Conservation (phyloP, 2,113 vertebrate species). For the Heterocephalus glaber region DNA sequence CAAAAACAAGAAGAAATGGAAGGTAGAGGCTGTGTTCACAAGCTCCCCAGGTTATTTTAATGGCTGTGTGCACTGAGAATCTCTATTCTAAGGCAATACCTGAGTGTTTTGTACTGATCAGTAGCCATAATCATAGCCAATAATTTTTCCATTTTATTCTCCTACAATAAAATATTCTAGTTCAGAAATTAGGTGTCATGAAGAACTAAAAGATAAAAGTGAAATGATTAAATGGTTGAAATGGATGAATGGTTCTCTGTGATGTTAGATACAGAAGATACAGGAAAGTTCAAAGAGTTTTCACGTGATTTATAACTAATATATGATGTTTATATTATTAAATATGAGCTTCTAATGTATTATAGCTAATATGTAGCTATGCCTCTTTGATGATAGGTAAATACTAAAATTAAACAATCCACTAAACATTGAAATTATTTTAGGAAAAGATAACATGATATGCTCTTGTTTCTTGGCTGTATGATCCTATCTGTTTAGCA, state of each 20-base stretch:
- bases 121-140: neutral
- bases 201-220: neutral
- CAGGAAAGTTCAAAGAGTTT: constrained; percentile 17
- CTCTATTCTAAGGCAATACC: neutral
- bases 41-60: neutral
- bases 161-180: neutral
- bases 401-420: constrained; percentile 52
- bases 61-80: neutral
- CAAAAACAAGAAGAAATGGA: no score
- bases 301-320: constrained; percentile 11
- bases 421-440: constrained; percentile 46
- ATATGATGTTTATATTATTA: constrained; percentile 12
- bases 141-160: neutral
- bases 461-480: neutral
- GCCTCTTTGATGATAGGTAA: constrained; percentile 35
- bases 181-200: constrained; percentile 21
- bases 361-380: constrained; percentile 1
- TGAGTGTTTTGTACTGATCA: neutral
- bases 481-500: neutral
- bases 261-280: constrained; percentile 24
- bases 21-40: neutral
- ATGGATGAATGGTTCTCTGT: neutral
- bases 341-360: neutral
- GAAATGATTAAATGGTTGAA: neutral
- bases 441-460: neutral